Base-by-base conservation (phyloP, 2,113 vertebrate genomes). In the Herpailurus yagouaroundi region DNA sequence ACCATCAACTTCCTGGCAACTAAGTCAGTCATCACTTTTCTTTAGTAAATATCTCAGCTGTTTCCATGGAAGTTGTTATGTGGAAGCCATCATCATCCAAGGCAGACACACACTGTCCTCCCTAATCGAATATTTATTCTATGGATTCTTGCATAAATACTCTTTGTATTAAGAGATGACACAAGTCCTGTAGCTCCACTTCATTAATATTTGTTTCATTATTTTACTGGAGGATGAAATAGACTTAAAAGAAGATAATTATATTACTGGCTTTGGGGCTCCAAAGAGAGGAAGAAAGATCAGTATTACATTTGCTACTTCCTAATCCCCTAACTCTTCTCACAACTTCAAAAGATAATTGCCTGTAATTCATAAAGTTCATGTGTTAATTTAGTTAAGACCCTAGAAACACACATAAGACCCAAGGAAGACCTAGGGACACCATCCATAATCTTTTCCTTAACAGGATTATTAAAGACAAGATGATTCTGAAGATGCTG, bases 301-400 rank as follows among this genome's bases (percentile, higher is more conserved):
- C 4, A 5, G 27, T 94, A 82, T 73, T 52, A 52, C 33, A 50
- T 27, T 66, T 33, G 13, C 89, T 95, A 97, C 48, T 95, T 91
- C 64, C 60, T 95, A 80, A 93, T 89, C 63, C 52, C 79, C 92
- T 23, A 77, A 79, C 21, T 96, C 87, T 98, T 94, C 94, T 84
- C 55, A 14, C 77, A 33, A 97, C 52, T 96, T 97, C 31, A 87
- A 79, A 97, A 95, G 60, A 95, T 94, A 97, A 64, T 92, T 97
- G 31, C 68, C 81, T 97, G 6, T 77, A 96, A 93, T 98, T 97
- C 25, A 97, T 94, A 97, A 97, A 97, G 92, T 83, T 96, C 41
- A 94, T 66, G 50, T 97, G 63, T 90, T 97, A 98, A 97, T 97
- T 98, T 77, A 89, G 80, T 95, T 95, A 98, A 97, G 96, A 97